A percentile compares a stretch with the other conserved stretches of the same genome.
Evolutionary conservation across 2,888 invertebrate genomes (phyloP).

Genomic region (Nemurella pictetii): DNA sequence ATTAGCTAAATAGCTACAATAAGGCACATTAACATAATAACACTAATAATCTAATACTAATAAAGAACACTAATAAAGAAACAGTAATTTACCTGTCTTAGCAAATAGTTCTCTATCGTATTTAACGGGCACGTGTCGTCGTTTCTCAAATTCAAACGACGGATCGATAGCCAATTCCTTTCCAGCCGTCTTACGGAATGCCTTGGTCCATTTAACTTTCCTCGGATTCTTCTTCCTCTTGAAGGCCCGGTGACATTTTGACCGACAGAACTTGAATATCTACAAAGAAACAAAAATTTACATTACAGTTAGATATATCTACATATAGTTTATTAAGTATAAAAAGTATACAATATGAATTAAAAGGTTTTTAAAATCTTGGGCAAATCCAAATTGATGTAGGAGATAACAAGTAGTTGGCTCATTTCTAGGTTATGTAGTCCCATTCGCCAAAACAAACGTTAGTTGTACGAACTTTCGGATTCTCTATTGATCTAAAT

Average conservation of each 20-base stretch:
- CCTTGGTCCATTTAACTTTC: slow-evolving; percentile 98
- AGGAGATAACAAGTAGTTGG: no score
- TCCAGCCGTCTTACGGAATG: slow-evolving; percentile 90
- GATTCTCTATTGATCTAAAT: background rate
- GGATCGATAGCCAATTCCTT: slow-evolving; percentile 96
- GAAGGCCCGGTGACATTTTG: slow-evolving; percentile 96
- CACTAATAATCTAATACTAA: no score
- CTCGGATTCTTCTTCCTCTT: slow-evolving; percentile 99
- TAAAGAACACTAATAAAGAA: no score
- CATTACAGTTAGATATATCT: no score
- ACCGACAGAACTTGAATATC: slow-evolving; percentile 97
- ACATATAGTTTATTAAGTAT: no score
- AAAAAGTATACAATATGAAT: no score
- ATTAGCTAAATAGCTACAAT: no score
- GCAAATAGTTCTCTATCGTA: slow-evolving; percentile 91
- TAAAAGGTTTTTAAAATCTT: no score
- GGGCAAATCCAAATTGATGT: no score
- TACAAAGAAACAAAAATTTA: slow-evolving; percentile 56
- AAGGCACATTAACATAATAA: no score
- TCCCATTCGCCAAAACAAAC: background rate
- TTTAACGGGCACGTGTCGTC: slow-evolving; percentile 88
- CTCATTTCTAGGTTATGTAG: background rate
- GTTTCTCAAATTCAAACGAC: slow-evolving; percentile 94
- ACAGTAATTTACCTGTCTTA: slow-evolving; percentile 73
- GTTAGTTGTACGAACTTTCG: background rate